Conservation (phyloP, 1,140 invertebrate genomes). For the Bombus breviceps region DNA sequence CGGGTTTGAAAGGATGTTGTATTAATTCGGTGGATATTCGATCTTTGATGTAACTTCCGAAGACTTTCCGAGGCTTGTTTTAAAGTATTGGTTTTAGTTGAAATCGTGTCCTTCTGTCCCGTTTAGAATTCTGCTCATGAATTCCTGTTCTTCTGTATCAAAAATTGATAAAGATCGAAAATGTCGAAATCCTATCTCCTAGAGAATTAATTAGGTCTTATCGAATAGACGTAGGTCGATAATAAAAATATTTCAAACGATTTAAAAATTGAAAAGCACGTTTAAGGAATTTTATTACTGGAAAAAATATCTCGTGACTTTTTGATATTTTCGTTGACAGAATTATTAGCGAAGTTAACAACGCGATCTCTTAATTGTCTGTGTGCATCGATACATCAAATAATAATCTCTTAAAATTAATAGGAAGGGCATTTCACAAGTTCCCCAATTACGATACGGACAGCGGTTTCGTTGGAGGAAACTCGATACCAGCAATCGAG, state of each 20-base stretch:
- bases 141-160: too few species aligned
- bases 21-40: neutral
- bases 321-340: neutral
- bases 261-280: neutral
- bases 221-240: neutral
- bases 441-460: neutral
- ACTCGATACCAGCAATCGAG: conserved; percentile 8
- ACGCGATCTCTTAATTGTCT: neutral
- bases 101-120: too few species aligned
- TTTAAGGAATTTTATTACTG: neutral
- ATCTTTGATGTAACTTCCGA: neutral
- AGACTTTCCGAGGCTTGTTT: neutral
- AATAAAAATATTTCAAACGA: neutral
- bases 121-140: too few species aligned
- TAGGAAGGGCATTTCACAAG: neutral
- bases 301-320: too few species aligned
- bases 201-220: too few species aligned
- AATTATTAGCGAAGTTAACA: neutral
- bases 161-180: neutral
- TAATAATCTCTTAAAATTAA: conserved; percentile 13
- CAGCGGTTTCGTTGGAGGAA: neutral
- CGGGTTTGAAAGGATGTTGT: neutral
- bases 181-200: neutral
- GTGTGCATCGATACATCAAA: neutral
- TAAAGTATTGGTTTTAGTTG: neutral